phyloP scores from a whole-genome alignment of 2,113 vertebrate species.

The Percina caprodes region DNA sequence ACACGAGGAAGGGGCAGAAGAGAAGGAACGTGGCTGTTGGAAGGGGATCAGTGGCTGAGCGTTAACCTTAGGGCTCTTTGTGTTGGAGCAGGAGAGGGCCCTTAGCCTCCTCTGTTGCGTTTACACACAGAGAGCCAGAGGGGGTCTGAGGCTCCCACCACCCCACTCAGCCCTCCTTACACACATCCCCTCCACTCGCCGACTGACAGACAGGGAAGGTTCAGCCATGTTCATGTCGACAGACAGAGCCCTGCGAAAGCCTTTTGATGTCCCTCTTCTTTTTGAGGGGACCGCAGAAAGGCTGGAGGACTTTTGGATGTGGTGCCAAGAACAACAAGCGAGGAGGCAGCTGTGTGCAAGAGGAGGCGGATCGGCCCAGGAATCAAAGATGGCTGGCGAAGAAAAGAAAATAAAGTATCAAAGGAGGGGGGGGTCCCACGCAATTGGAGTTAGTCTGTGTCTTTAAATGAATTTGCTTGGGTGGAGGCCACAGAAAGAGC shows the following conservation, averaged over 20 bases:
- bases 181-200: slow-evolving; percentile 40
- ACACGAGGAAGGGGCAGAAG: slow-evolving; percentile 35
- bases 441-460: slow-evolving; percentile 77
- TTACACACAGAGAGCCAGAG: slow-evolving; percentile 70
- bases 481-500: slow-evolving; percentile 60
- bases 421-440: slow-evolving; percentile 70
- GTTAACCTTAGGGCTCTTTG: slow-evolving; percentile 77
- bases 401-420: slow-evolving; percentile 80
- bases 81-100: slow-evolving; percentile 68
- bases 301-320: slow-evolving; percentile 79
- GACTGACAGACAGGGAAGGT: slow-evolving; percentile 65
- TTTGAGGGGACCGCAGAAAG: slow-evolving; percentile 76
- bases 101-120: slow-evolving; percentile 58
- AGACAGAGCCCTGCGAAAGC: slow-evolving; percentile 61
- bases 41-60: slow-evolving; percentile 79
- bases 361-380: slow-evolving; percentile 75
- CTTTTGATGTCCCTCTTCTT: slow-evolving; percentile 78
- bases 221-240: slow-evolving; percentile 69
- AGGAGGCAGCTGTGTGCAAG: slow-evolving; percentile 81
- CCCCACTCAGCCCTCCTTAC: slow-evolving; percentile 3
- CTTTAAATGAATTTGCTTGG: slow-evolving; percentile 78
- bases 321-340: slow-evolving; percentile 82
- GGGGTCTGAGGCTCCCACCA: slow-evolving; percentile 35
- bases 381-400: slow-evolving; percentile 83
- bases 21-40: slow-evolving; percentile 75